These are phyloP conservation scores for Tetramorium parvispinum DNA, from an alignment of 1,140 invertebrate species.

Conservation along the genomic window DNA sequence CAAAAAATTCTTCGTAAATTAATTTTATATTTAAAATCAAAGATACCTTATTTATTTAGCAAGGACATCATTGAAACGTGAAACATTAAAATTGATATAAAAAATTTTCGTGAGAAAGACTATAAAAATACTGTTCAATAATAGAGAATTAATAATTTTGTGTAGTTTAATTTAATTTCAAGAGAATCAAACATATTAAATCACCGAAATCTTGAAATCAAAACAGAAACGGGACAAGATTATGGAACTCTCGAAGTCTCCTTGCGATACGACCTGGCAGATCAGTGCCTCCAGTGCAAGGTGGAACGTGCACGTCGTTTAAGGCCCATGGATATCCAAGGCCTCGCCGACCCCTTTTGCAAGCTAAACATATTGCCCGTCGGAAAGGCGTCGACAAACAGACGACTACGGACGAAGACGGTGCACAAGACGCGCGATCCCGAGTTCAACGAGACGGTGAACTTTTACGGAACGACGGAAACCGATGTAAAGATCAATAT, in stretches of 20 bases:
- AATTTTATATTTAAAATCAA: not conserved
- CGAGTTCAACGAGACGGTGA: slow-evolving; percentile 96
- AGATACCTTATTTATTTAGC: not conserved
- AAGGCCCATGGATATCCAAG: slow-evolving; percentile 95
- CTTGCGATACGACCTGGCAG: slow-evolving; percentile 91
- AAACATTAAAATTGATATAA: not conserved
- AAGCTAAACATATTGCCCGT: slow-evolving; percentile 94
- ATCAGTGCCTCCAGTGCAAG: slow-evolving; percentile 92
- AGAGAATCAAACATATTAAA: not conserved
- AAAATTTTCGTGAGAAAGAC: not conserved
- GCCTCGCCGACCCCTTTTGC: slow-evolving; percentile 96
- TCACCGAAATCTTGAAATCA: not conserved
- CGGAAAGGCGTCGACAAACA: slow-evolving; percentile 88
- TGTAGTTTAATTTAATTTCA: not conserved
- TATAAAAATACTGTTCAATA: not conserved
- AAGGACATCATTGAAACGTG: not conserved
- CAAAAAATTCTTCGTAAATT: not conserved
- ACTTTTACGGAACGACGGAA: slow-evolving; percentile 95
- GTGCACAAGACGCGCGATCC: slow-evolving; percentile 97
- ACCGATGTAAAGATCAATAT: slow-evolving; percentile 87
- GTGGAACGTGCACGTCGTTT: slow-evolving; percentile 91
- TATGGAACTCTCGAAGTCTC: slow-evolving; percentile 91
- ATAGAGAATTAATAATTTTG: not conserved
- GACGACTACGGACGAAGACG: slow-evolving; percentile 93
- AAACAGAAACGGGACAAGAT: slow-evolving; percentile 65